phyloP scores from a whole-genome alignment of 2,113 vertebrate species.

The Melanostigma gelatinosum region DNA sequence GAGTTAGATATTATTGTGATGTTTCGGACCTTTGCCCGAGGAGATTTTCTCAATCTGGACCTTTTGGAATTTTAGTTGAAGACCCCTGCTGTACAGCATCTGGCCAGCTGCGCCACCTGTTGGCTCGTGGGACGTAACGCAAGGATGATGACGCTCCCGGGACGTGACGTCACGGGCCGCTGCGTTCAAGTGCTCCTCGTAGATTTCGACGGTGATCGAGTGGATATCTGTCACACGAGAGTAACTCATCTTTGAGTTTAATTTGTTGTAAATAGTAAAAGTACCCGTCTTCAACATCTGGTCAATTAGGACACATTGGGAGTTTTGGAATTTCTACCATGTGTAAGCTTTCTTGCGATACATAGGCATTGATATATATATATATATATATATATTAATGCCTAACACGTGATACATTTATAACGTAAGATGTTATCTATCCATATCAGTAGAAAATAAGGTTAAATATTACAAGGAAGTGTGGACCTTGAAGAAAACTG shows the following conservation, averaged over 20 bases:
- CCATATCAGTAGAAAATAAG: not conserved
- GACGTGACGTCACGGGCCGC: constrained; percentile 25
- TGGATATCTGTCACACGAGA: not conserved
- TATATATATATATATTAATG: too few species aligned
- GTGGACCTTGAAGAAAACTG: not conserved
- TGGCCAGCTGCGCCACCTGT: constrained; percentile 56
- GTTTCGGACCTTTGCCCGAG: too few species aligned
- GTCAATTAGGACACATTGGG: too few species aligned
- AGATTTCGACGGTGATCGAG: not conserved
- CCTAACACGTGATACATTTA: not conserved
- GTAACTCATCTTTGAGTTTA: not conserved
- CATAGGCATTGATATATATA: too few species aligned
- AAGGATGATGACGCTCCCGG: not conserved
- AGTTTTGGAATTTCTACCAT: not conserved
- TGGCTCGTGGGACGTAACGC: not conserved
- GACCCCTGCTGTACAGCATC: not conserved
- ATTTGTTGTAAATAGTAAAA: not conserved
- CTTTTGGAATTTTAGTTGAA: too few species aligned
- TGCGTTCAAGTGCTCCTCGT: constrained; percentile 51
- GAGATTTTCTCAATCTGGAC: too few species aligned
- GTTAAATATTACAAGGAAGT: not conserved
- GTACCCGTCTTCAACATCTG: too few species aligned
- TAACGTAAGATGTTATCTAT: not conserved
- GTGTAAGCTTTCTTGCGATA: not conserved
- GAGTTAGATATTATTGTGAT: too few species aligned